Evolutionary conservation across 2,888 invertebrate species (phyloP).

Genomic region (Trisateles emortualis): DNA sequence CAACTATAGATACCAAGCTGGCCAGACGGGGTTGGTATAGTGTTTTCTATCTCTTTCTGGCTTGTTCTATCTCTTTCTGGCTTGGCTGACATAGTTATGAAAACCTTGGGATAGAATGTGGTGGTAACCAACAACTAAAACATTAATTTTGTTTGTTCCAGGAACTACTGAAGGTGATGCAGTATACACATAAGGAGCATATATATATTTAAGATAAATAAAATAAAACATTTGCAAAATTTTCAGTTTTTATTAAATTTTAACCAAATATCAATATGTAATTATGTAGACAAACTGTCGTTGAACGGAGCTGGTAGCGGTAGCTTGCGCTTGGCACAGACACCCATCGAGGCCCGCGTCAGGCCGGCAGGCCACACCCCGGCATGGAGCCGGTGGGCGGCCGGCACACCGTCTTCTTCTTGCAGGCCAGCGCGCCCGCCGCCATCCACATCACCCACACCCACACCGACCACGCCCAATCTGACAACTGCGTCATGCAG

Average conservation of each 20-base stretch:
- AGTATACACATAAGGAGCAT: slow-evolving; percentile 55
- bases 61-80: no score
- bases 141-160: slow-evolving; percentile 72
- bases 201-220: slow-evolving; percentile 63
- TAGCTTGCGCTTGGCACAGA: no score
- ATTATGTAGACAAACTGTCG: no score
- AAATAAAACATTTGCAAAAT: slow-evolving; percentile 61
- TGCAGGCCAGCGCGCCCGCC: slow-evolving; percentile 58
- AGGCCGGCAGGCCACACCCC: no score
- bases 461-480: slow-evolving; percentile 48
- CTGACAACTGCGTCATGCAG: slow-evolving; percentile 34
- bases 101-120: no score
- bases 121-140: no score
- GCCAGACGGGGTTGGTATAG: no score
- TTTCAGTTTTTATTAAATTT: slow-evolving; percentile 51
- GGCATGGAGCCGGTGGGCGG: slow-evolving; percentile 72
- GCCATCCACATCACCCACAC: slow-evolving; percentile 51
- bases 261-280: slow-evolving; percentile 5
- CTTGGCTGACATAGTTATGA: no score
- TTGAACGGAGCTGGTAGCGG: no score
- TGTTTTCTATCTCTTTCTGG: no score
- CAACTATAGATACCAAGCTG: no score
- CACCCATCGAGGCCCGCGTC: no score
- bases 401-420: slow-evolving; percentile 72
- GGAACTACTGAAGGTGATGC: slow-evolving; percentile 76